phyloP scores from a whole-genome alignment of 2,113 vertebrate genomes.

The Lampris incognitus region DNA sequence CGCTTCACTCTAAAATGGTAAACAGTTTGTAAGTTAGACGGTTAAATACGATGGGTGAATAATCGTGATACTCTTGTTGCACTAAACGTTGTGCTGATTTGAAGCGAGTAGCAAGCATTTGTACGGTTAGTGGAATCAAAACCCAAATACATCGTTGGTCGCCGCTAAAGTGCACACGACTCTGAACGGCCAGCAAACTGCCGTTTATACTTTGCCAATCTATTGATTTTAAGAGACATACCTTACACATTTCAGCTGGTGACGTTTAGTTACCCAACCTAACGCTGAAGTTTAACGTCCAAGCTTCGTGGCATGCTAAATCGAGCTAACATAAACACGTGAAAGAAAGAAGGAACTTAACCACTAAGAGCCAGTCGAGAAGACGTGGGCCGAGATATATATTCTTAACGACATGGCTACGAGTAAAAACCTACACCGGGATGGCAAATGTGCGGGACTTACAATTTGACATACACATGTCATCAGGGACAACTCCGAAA shows the following conservation, averaged over 20 bases:
- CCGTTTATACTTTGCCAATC: neutral
- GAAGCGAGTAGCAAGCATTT: no score
- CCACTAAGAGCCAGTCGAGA: neutral
- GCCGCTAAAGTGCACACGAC: no score
- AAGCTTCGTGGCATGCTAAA: constrained; percentile 65
- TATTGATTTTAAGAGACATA: neutral
- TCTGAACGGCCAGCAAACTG: neutral
- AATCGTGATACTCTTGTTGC: neutral
- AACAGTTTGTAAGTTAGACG: constrained; percentile 10
- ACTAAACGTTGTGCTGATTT: no score
- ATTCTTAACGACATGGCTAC: neutral
- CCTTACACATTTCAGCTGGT: no score
- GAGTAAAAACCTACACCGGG: constrained; percentile 22
- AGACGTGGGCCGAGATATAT: no score
- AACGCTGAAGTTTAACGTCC: neutral
- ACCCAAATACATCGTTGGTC: no score
- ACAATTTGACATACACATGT: constrained; percentile 51
- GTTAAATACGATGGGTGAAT: neutral
- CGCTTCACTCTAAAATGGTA: constrained; percentile 8
- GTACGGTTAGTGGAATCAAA: no score
- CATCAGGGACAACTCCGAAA: neutral
- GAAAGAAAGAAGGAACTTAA: neutral
- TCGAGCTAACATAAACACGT: constrained; percentile 62
- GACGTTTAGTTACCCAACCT: no score
- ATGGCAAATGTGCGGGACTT: neutral